These are phyloP conservation scores for Zeus faber DNA, from an alignment of 2,113 vertebrate genomes.

Conservation along the genomic window DNA sequence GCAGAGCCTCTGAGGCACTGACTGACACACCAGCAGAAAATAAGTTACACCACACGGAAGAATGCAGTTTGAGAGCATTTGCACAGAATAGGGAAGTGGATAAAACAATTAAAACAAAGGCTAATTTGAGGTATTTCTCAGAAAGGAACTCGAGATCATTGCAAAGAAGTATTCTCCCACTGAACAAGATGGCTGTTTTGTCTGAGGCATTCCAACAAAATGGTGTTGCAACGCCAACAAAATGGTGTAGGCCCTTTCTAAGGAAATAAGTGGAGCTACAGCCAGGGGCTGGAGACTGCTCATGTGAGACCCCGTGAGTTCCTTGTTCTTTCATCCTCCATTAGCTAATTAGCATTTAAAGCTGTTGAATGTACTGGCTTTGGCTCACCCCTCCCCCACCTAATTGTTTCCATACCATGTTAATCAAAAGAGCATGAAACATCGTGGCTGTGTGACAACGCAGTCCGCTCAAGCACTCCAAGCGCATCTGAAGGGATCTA, in stretches of 20 bases:
- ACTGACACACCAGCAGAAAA: too few relatives aligned
- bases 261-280: slow-evolving; percentile 32
- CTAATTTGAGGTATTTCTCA: too few relatives aligned
- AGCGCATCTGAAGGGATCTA: slow-evolving; percentile 56
- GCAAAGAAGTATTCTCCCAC: slow-evolving; percentile 5
- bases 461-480: slow-evolving; percentile 43
- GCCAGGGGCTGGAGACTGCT: slow-evolving; percentile 37
- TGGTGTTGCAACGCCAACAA: too few relatives aligned
- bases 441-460: slow-evolving; percentile 54
- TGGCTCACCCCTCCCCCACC: slow-evolving; percentile 43
- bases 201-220: slow-evolving; percentile 30
- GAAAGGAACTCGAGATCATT: slow-evolving; percentile 21
- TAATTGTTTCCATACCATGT: slow-evolving; percentile 69
- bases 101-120: too few relatives aligned
- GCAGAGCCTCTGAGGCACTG: too few relatives aligned
- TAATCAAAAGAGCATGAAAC: slow-evolving; percentile 72
- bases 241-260: slow-evolving; percentile 50
- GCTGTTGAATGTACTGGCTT: slow-evolving; percentile 65
- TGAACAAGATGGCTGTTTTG: slow-evolving; percentile 55
- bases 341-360: slow-evolving; percentile 76
- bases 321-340: slow-evolving; percentile 67
- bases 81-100: too few relatives aligned
- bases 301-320: slow-evolving; percentile 53
- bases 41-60: too few relatives aligned
- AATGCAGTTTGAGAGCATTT: too few relatives aligned